These are phyloP conservation scores for Gopherus evgoodei DNA, from an alignment of 2,113 vertebrate species.

Conservation along the genomic window DNA sequence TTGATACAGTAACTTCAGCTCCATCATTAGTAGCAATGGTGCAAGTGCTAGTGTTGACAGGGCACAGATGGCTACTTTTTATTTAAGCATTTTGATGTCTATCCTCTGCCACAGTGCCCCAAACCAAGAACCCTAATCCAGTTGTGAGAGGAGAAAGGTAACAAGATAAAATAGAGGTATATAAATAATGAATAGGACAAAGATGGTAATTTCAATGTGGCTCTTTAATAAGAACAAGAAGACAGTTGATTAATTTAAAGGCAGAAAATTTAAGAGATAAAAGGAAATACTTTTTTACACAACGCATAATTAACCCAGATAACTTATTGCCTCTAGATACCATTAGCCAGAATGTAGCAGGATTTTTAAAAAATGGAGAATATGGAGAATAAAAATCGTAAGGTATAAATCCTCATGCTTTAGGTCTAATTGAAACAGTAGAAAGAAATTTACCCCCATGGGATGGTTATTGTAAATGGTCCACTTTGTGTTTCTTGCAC, in stretches of 20 bases:
- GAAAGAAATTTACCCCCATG: neutral
- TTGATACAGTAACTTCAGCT: neutral
- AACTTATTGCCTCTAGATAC: neutral
- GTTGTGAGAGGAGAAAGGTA: neutral
- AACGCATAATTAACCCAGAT: neutral
- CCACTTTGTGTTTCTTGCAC: neutral
- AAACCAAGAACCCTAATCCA: neutral
- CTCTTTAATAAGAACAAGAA: no score
- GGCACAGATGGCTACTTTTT: constrained; percentile 1
- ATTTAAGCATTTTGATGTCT: neutral
- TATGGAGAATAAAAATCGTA: neutral
- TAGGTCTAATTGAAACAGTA: neutral
- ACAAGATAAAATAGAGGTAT: neutral
- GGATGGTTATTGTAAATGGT: neutral
- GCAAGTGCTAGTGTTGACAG: neutral
- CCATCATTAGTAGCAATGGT: neutral
- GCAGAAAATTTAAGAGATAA: neutral
- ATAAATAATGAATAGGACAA: rapidly evolving
- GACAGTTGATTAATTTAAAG: no score
- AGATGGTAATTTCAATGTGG: neutral
- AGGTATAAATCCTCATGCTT: neutral
- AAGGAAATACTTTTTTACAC: neutral
- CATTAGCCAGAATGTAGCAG: no score
- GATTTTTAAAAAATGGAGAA: no score
- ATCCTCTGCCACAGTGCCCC: neutral